These are phyloP conservation scores for Falco punctatus DNA, from an alignment of 2,113 vertebrate species.

Conservation along the genomic window DNA sequence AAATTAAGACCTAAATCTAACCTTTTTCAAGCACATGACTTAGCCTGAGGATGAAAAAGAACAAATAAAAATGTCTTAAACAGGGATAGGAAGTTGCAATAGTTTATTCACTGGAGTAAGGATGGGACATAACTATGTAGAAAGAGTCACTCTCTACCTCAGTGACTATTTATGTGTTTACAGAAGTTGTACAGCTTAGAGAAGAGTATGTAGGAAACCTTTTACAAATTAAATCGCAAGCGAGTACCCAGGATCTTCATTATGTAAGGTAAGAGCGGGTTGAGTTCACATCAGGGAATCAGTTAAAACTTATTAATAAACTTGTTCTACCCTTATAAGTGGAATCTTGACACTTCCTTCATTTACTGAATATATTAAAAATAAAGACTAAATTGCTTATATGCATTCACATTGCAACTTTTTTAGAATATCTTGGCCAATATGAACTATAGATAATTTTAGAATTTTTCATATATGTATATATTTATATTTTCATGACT, in stretches of 20 bases:
- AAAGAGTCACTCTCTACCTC: not conserved
- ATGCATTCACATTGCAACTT: not conserved
- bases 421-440: not conserved
- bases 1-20: not conserved
- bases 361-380: not conserved
- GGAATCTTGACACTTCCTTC: not conserved
- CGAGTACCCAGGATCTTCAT: not conserved
- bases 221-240: not conserved
- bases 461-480: not conserved
- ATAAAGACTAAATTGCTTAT: not conserved
- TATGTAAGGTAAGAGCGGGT: not conserved
- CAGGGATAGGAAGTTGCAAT: not conserved
- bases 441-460: not conserved
- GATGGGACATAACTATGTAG: not conserved
- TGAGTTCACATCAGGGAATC: not conserved
- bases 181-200: not conserved
- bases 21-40: not conserved
- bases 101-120: not conserved
- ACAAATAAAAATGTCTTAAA: not conserved
- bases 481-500: not conserved
- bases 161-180: not conserved
- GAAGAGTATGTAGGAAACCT: not conserved
- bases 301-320: not conserved
- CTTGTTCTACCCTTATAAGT: not conserved
- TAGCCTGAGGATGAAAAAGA: not conserved